Evolutionary conservation across 2,797 vertebrate genomes (phyloP), one percentile per base, ranked within the genome.

Genomic region (Sebastes melanostomus): DNA sequence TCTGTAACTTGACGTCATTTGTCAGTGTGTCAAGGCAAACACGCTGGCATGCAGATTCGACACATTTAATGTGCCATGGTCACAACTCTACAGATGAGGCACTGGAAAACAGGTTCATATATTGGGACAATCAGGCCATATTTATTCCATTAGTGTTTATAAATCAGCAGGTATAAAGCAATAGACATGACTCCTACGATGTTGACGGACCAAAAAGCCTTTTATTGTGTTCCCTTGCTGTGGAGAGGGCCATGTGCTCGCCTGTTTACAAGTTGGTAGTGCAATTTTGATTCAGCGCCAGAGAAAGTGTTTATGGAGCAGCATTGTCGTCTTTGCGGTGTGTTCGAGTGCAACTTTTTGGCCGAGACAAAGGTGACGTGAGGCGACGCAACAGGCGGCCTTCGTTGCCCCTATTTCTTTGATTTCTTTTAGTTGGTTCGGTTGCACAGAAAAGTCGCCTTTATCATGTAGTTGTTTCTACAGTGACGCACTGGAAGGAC

Each of bases 211-310:
- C 75, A 50, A 78, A 83, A 87, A 77, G 72, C 78, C 71, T 67
- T 60, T 75, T 11, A 29, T 76, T 70, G 78, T 80, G 73, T 70
- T 79, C 66, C n/a, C 18, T 22, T 58, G 59, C 72, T 66, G 29
- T 46, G 13, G 54, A 72, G 66, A 76, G 58, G 75, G 82, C 88
- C 86, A 83, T 91, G 85, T 91, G 82, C 58, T 78, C 13, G 38
- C 36, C 72, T 88, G 84, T 87, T 87, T 89, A 83, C 56, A 86
- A 72, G 46, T 71, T 62, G 66, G 62, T 81, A 72, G 82, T 88
- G 88, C 80, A 86, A 60, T 89, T 90, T 81, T 89, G 85, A 86
- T 65, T 32, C 63, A 8, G 66, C 2, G 75, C 90, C 84, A 91
- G 72, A 71, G 27, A 65, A 75, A 67, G 12, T 69, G 77, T 86